Evolutionary conservation across 2,888 invertebrate species (phyloP).

Genomic region (Crepidodera aurea): DNA sequence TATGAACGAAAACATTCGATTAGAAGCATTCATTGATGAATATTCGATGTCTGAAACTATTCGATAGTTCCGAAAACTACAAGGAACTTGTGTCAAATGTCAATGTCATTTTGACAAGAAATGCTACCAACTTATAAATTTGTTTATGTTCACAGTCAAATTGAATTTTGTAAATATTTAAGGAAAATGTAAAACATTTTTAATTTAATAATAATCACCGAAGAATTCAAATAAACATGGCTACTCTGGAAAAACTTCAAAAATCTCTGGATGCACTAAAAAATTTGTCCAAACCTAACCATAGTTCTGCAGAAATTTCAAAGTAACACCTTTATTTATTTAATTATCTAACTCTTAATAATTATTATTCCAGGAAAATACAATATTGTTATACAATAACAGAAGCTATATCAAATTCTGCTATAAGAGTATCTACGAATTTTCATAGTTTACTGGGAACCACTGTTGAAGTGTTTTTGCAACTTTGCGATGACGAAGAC

Average conservation of each 20-base stretch:
- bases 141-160: not conserved
- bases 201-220: not conserved
- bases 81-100: not conserved
- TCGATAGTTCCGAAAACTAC: too few relatives aligned
- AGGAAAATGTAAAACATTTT: not conserved
- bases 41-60: too few relatives aligned
- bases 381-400: slow-evolving; percentile 75
- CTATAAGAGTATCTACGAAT: slow-evolving; percentile 68
- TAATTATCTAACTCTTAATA: slow-evolving; percentile 1
- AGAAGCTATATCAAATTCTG: slow-evolving; percentile 74
- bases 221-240: slow-evolving; percentile 49
- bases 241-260: slow-evolving; percentile 60
- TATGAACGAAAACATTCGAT: too few relatives aligned
- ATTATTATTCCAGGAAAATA: slow-evolving; percentile 68
- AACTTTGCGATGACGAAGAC: slow-evolving; percentile 78
- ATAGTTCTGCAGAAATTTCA: slow-evolving; percentile 46
- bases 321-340: slow-evolving; percentile 37
- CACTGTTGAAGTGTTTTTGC: slow-evolving; percentile 75
- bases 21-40: too few relatives aligned
- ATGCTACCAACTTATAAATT: slow-evolving; percentile 5
- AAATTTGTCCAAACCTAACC: slow-evolving; percentile 45
- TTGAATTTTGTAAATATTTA: slow-evolving; percentile 16
- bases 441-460: slow-evolving; percentile 72
- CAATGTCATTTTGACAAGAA: not conserved
- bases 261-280: slow-evolving; percentile 59